phyloP scores from a whole-genome alignment of 2,888 invertebrate genomes.

The Hemicrepidius hirtus region DNA sequence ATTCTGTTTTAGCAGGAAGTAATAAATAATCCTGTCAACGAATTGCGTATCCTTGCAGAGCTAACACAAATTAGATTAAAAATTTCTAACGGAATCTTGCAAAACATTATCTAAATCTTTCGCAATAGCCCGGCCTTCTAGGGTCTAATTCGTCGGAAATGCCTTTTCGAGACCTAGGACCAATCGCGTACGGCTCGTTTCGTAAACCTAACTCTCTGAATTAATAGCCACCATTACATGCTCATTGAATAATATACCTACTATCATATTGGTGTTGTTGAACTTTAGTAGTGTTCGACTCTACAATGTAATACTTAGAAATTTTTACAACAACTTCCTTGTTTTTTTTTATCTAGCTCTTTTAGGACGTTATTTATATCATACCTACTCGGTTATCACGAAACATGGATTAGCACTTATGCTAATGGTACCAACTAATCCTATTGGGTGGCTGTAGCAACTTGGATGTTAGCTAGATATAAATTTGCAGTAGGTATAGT shows the following conservation, averaged over 20 bases:
- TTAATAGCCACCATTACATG: too few relatives aligned
- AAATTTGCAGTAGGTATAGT: slow-evolving; percentile 40
- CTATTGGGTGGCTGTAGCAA: slow-evolving; percentile 1
- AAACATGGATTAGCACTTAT: slow-evolving; percentile 47
- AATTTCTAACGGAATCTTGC: background rate
- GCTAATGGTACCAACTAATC: slow-evolving; percentile 44
- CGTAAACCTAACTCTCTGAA: too few relatives aligned
- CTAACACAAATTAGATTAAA: slow-evolving; percentile 22
- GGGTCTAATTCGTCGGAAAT: too few relatives aligned
- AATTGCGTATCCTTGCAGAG: background rate
- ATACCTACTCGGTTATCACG: slow-evolving; percentile 42
- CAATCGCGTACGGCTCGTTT: too few relatives aligned
- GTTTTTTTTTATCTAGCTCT: slow-evolving; percentile 26
- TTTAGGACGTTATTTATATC: slow-evolving; percentile 27
- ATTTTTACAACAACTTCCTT: slow-evolving; percentile 33
- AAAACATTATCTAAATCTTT: too few relatives aligned
- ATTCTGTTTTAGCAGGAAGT: slow-evolving; percentile 13
- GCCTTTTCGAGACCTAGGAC: too few relatives aligned
- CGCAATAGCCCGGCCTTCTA: too few relatives aligned
- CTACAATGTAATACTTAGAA: too few relatives aligned
- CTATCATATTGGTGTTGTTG: too few relatives aligned
- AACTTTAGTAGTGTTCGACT: too few relatives aligned
- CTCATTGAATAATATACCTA: too few relatives aligned
- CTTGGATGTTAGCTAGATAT: slow-evolving; percentile 24
- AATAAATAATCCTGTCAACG: slow-evolving; percentile 16